Conservation (phyloP, 2,888 invertebrate species). For the Parnassius glacialis region DNA sequence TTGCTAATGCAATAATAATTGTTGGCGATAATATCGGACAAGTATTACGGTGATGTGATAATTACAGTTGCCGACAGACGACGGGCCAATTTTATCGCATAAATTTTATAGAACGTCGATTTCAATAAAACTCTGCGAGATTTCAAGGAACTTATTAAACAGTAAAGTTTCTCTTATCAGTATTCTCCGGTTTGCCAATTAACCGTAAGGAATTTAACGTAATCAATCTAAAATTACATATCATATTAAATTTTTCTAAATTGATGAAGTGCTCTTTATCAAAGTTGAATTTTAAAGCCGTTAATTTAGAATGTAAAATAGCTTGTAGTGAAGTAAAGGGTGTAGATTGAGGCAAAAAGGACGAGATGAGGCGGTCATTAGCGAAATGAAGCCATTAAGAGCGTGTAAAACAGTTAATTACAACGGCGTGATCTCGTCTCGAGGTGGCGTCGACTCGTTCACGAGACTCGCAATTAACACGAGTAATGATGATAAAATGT, state of each 20-base stretch:
- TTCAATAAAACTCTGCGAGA: constrained; percentile 23
- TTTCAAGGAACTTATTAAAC: constrained; percentile 18
- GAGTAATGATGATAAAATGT: constrained; percentile 23
- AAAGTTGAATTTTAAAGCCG: constrained; percentile 31
- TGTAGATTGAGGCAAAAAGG: constrained; percentile 49
- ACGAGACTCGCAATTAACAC: constrained; percentile 19
- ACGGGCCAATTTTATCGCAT: constrained; percentile 32
- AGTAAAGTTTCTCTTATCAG: constrained; percentile 13
- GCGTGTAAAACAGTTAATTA: constrained; percentile 78
- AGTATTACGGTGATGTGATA: constrained; percentile 54
- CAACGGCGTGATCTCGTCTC: constrained; percentile 52
- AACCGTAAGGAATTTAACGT: constrained; percentile 13
- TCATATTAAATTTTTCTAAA: constrained; percentile 18
- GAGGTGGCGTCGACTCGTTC: constrained; percentile 36
- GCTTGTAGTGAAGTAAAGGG: constrained; percentile 32
- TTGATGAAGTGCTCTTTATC: constrained; percentile 31
- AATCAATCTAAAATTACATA: constrained; percentile 19
- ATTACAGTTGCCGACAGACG: constrained; percentile 50
- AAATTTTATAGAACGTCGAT: constrained; percentile 22
- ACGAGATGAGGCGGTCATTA: constrained; percentile 67
- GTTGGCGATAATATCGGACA: constrained; percentile 43
- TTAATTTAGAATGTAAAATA: constrained; percentile 36
- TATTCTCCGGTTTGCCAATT: constrained; percentile 13
- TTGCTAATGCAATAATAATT: constrained; percentile 51
- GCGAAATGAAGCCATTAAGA: constrained; percentile 74